phyloP scores from a whole-genome alignment of 2,797 vertebrate genomes.

The Amphiprion clarkii region DNA sequence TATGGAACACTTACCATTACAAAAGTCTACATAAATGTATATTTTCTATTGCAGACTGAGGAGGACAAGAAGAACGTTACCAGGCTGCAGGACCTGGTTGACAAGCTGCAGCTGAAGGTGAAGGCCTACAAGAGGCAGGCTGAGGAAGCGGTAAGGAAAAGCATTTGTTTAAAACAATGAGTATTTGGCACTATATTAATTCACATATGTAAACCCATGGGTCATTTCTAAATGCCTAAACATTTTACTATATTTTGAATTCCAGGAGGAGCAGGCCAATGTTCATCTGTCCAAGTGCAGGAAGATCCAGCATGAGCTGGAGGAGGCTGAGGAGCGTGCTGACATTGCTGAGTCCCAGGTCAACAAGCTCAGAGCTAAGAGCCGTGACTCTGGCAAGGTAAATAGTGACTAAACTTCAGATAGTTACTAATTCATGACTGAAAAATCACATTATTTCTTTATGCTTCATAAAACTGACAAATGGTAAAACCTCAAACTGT shows the following conservation, averaged over 20 bases:
- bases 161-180: not conserved
- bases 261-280: conserved; percentile 73
- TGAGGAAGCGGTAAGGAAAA: conserved; percentile 87
- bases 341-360: conserved; percentile 93
- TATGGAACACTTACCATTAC: no score
- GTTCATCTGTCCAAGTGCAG: conserved; percentile 87
- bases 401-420: not conserved
- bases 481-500: not conserved
- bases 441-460: not conserved
- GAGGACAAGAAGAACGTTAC: conserved; percentile 89
- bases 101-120: conserved; percentile 91
- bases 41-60: conserved; percentile 70
- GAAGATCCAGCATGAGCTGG: conserved; percentile 92
- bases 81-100: conserved; percentile 90
- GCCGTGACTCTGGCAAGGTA: conserved; percentile 67
- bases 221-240: not conserved
- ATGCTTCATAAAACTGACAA: not conserved
- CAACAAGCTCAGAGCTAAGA: conserved; percentile 91
- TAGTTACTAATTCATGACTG: not conserved
- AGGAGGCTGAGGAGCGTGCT: conserved; percentile 90
- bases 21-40: rapidly evolving
- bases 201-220: no score
- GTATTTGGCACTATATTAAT: no score
- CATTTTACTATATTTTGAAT: not conserved
- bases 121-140: conserved; percentile 91